Evolutionary conservation across 2,888 invertebrate species (phyloP), one percentile per base, ranked within the genome.

Genomic region (Falcaria lacertinaria): DNA sequence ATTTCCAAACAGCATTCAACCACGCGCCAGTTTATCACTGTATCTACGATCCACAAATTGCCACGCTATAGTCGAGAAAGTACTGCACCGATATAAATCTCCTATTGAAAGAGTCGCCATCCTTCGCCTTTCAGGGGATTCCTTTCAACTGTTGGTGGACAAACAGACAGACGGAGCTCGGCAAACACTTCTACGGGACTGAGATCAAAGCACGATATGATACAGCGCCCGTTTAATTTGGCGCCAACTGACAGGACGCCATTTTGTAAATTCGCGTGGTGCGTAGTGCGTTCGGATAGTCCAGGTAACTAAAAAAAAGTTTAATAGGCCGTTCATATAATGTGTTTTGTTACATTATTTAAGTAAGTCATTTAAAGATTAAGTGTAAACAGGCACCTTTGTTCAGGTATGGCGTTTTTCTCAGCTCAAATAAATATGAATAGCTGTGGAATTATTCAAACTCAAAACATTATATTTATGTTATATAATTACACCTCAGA

Each of bases 161-260:
- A 88, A 83, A 87, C 81, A 87, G 63, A 71, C 80, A 76, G 80
- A 74, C 52, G 69, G 57, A 54, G 41, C 59, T 57, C 45, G 50
- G 64, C 76, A 86, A 85, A 87, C 86, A 85, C 87, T 86, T 78
- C 74, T 74, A 52, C 54, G 60, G 65, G 69, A 72, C 64, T 36
- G 80, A 87, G 87, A 87, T 87, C 87, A 88, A 87, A 88, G 87
- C 69, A 71, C 82, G 88, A 88, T 88, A 88, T 68, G 74, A 84
- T 85, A 81, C 77, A 80, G 68, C 57, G 69, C 62, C 60, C 61
- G 75, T 83, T 79, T 87, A 87, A 88, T 86, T 88, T 88, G 86
- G 86, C 83, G 87, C 82, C 86, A 86, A 84, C 79, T 74, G 64
- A 70, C 70, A 63, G 62, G 74, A 69, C 81, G 83, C 84, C 83